Conservation (phyloP, 2,888 invertebrate species). For the Danaus chrysippus region DNA sequence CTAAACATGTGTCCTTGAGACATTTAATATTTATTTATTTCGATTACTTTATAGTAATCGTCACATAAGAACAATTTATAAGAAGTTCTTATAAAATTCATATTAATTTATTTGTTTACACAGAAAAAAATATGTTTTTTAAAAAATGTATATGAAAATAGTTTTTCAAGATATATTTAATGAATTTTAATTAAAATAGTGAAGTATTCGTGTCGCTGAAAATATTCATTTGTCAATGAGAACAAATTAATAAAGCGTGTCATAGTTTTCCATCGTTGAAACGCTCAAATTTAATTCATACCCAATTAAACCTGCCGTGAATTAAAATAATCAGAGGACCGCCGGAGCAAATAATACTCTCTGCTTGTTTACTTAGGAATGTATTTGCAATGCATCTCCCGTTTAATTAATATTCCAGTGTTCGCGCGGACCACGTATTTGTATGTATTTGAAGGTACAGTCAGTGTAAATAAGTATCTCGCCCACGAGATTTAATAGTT, state of each 20-base stretch:
- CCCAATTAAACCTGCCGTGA: slow-evolving; percentile 13
- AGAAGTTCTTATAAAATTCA: too few relatives aligned
- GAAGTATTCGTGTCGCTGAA: slow-evolving; percentile 1
- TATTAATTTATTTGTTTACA: too few relatives aligned
- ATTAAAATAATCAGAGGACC: slow-evolving; percentile 16
- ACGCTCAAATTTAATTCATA: slow-evolving; percentile 16
- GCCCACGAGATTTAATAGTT: neutral
- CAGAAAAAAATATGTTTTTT: too few relatives aligned
- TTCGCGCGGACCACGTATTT: slow-evolving; percentile 12
- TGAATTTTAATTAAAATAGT: neutral
- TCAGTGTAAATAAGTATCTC: slow-evolving; percentile 14
- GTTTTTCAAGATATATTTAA: neutral
- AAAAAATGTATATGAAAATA: too few relatives aligned
- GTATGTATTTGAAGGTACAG: slow-evolving; percentile 11
- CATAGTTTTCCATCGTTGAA: slow-evolving; percentile 9
- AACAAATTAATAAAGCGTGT: slow-evolving; percentile 5
- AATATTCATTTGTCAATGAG: slow-evolving; percentile 4
- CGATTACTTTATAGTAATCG: too few relatives aligned
- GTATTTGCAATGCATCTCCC: slow-evolving; percentile 4
- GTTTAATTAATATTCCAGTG: slow-evolving; percentile 17
- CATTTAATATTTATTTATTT: too few relatives aligned
- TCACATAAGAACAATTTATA: too few relatives aligned
- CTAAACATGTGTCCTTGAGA: too few relatives aligned
- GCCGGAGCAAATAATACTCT: slow-evolving; percentile 5
- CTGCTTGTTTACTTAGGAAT: neutral